Evolutionary conservation across 2,113 vertebrate species (phyloP).

Genomic region (Geococcyx californianus): DNA sequence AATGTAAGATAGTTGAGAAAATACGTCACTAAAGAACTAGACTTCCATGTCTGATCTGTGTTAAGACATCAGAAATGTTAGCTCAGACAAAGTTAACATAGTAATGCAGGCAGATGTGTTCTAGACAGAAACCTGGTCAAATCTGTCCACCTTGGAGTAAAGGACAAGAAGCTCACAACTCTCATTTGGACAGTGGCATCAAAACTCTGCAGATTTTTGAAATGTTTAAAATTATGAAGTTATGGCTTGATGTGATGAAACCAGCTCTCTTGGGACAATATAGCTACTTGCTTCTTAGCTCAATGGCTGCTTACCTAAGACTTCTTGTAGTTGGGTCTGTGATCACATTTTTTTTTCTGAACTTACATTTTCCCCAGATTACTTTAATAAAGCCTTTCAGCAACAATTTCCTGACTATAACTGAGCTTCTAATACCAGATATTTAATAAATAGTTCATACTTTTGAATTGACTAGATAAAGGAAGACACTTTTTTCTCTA

Average conservation of each 20-base stretch:
- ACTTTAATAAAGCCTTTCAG: not conserved
- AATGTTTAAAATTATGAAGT: not conserved
- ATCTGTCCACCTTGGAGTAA: not conserved
- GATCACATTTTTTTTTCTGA: not conserved
- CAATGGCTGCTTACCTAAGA: not conserved
- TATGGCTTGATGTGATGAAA: not conserved
- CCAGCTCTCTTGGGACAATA: not conserved
- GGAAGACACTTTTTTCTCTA: fast-evolving
- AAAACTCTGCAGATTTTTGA: not conserved
- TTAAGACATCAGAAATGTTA: not conserved
- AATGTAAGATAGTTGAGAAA: not conserved
- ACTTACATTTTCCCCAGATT: not conserved
- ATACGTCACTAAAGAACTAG: not conserved
- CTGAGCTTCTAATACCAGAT: not conserved
- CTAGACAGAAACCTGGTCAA: not conserved
- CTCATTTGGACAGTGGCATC: not conserved
- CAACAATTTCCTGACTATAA: not conserved
- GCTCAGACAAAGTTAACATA: not conserved
- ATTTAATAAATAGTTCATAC: not conserved
- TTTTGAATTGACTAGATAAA: not conserved
- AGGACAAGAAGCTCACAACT: not conserved
- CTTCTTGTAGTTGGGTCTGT: not conserved
- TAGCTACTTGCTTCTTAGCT: not conserved
- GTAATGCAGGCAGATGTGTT: not conserved
- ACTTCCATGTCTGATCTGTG: not conserved